phyloP scores from a whole-genome alignment of 2,888 invertebrate species.

The Phyllotreta cruciferae region DNA sequence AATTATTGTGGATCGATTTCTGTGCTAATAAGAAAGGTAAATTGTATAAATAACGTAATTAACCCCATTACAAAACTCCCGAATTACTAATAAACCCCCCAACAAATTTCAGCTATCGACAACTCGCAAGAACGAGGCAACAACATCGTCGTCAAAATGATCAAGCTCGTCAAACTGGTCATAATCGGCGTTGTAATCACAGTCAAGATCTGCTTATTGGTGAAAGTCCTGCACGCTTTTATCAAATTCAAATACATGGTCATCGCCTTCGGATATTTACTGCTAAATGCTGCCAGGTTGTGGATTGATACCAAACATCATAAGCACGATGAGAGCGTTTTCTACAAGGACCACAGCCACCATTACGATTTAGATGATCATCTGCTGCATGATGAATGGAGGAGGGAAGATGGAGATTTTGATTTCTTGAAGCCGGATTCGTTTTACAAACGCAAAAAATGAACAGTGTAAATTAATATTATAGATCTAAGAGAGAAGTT shows the following conservation, averaged over 20 bases:
- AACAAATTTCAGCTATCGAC: background rate
- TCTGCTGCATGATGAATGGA: slow-evolving; percentile 33
- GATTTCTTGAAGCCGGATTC: background rate
- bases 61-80: no score
- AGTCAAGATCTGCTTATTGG: slow-evolving; percentile 73
- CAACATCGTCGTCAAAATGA: slow-evolving; percentile 73
- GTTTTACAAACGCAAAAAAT: slow-evolving; percentile 2
- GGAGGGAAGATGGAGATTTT: slow-evolving; percentile 21
- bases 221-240: slow-evolving; percentile 76
- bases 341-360: slow-evolving; percentile 83
- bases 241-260: slow-evolving; percentile 79
- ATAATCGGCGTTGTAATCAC: slow-evolving; percentile 73
- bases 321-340: slow-evolving; percentile 74
- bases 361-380: slow-evolving; percentile 75
- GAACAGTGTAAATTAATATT: background rate
- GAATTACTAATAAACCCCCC: no score
- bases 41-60: no score
- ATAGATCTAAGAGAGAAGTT: background rate
- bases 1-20: no score
- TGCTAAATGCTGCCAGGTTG: slow-evolving; percentile 74
- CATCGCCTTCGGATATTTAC: slow-evolving; percentile 72
- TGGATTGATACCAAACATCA: slow-evolving; percentile 77
- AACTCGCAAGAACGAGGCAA: slow-evolving; percentile 51
- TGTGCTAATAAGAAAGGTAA: no score
- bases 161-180: slow-evolving; percentile 71